Base-by-base conservation (phyloP, 2,888 invertebrate genomes). In the Oligia fasciuncula region DNA sequence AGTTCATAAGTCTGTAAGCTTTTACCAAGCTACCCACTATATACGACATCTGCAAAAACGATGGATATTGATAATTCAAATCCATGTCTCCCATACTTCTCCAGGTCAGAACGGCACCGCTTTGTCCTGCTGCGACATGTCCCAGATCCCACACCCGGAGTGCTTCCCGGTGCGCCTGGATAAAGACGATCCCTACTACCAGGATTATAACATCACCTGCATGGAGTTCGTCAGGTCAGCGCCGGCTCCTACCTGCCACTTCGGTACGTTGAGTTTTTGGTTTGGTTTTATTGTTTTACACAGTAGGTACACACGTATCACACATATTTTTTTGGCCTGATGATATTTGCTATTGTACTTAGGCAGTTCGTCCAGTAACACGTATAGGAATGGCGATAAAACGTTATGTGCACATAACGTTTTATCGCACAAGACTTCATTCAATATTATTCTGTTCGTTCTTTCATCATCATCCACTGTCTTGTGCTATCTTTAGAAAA, bases 181-280 rank as follows among this genome's bases (percentile, higher is more conserved):
- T 35, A 91, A 91, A 0, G 97, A 97, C 11, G 98, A 99, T 95
- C 98, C 98, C 0, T 98, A 97, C 93, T 98, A 98, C 92, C 96
- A 97, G 82, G 91, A 96, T 14, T 97, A 97, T 88, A 98, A 98
- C 89, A 93, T 98, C 66, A 98, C 97, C 8, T 99, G 99, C 93
- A 98, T 99, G 98, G 98, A 99, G 93, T 99, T 99, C 91, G 98
- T 99, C 2, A 95, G 99, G 73, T 98, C 98, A 0, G 98, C 98
- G 0, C 98, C 98, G 0, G 98, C 98, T 0, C 98, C 98, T 0
- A 98, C 97, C 1, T 98, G 98, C 80, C 97, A 97, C 89, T 97
- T 98, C 73, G 98, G 97, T 97, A 91, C 67, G 54, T 46, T 43
- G 1, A 19, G 5, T n/a, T 13, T 63, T 43, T 29, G 6, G n/a